These are phyloP conservation scores for Crocidura indochinensis DNA, from an alignment of 2,797 vertebrate genomes.

Conservation along the genomic window DNA sequence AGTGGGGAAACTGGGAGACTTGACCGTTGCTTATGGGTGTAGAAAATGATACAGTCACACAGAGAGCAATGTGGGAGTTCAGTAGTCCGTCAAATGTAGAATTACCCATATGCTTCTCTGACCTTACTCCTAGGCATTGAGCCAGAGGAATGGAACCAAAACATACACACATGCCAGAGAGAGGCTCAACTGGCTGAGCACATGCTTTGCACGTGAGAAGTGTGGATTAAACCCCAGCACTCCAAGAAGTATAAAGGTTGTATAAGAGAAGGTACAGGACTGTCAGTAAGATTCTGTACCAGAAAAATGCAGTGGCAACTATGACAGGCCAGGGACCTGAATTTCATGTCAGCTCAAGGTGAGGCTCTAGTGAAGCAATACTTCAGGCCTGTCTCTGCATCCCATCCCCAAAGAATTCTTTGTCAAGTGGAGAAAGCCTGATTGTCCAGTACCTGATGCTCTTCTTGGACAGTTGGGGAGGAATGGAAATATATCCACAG, in stretches of 20 bases:
- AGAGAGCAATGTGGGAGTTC: not conserved
- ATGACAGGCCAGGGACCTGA: not conserved
- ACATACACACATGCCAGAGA: no score
- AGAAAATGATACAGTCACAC: not conserved
- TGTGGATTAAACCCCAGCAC: no score
- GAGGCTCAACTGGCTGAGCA: no score
- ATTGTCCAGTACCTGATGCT: no score
- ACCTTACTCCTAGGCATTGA: not conserved
- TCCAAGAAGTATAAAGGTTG: not conserved
- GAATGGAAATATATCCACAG: no score
- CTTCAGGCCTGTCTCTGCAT: not conserved
- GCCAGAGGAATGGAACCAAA: conserved; percentile 2
- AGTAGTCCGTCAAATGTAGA: not conserved
- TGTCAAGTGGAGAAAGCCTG: not conserved
- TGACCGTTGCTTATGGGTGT: not conserved
- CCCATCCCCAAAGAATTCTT: not conserved
- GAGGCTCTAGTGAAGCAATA: not conserved
- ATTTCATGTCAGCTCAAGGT: not conserved
- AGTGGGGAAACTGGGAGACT: not conserved
- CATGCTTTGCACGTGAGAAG: no score
- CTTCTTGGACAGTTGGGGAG: no score
- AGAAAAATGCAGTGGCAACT: not conserved
- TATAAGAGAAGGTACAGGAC: not conserved
- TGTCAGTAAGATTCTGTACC: not conserved
- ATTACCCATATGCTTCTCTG: not conserved